Evolutionary conservation across 2,888 invertebrate genomes (phyloP).

Genomic region (Sesia bembeciformis): DNA sequence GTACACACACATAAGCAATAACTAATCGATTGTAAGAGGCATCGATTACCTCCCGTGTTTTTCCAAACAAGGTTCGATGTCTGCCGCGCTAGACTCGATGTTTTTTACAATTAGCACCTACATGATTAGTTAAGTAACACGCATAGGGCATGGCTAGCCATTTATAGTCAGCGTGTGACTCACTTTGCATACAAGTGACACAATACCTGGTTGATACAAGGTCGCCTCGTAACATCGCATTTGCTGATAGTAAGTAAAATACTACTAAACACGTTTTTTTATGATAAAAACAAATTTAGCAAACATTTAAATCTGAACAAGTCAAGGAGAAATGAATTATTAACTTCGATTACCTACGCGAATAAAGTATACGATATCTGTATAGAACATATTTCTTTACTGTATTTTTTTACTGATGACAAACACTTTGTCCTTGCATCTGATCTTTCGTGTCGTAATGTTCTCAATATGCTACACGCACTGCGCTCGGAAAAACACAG

Average conservation of each 20-base stretch:
- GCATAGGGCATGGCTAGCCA: constrained; percentile 2
- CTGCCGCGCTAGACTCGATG: background rate
- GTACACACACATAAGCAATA: no score
- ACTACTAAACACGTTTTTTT: constrained; percentile 12
- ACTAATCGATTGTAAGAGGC: background rate
- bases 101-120: constrained; percentile 1
- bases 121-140: background rate
- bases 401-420: no score
- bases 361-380: no score
- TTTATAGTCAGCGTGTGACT: constrained; percentile 24
- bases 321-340: constrained; percentile 1
- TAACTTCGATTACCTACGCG: background rate
- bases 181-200: constrained; percentile 30
- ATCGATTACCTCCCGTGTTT: background rate
- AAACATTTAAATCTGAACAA: constrained; percentile 1
- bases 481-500: no score
- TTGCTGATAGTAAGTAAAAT: background rate
- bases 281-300: constrained; percentile 6
- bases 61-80: background rate
- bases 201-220: constrained; percentile 12
- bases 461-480: no score
- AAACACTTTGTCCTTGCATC: no score
- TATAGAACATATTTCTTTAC: no score
- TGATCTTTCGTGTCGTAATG: no score
- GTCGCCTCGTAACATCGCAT: constrained; percentile 2